A percentile compares a stretch with the other conserved stretches of the same genome.
Conservation (phyloP, 2,888 invertebrate genomes). For the Cryptocephalus primarius region DNA sequence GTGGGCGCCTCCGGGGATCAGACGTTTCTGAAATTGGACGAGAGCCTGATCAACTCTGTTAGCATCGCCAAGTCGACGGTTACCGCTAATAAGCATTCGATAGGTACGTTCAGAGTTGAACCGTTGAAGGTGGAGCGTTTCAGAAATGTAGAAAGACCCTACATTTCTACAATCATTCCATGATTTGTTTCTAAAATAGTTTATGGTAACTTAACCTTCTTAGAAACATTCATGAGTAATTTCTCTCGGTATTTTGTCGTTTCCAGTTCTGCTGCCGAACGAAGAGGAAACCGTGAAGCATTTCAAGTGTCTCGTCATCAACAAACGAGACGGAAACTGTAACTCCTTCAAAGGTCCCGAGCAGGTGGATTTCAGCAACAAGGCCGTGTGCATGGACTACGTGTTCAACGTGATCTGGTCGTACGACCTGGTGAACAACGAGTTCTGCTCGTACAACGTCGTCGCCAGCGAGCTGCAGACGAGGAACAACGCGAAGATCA, state of each 20-base stretch:
- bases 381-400: conserved; percentile 78
- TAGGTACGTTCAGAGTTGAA: conserved; percentile 46
- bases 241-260: not conserved
- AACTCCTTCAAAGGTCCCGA: conserved; percentile 71
- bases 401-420: conserved; percentile 91
- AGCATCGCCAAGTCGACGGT: conserved; percentile 80
- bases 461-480: conserved; percentile 60
- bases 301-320: conserved; percentile 83
- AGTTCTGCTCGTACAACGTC: conserved; percentile 72
- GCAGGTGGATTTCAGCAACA: conserved; percentile 74
- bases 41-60: conserved; percentile 83
- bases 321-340: conserved; percentile 79
- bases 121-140: too few species aligned
- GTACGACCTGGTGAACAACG: conserved; percentile 57
- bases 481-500: conserved; percentile 25
- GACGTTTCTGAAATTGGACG: conserved; percentile 86
- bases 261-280: conserved; percentile 70
- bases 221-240: too few species aligned
- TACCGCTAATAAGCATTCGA: conserved; percentile 74
- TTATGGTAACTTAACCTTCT: too few species aligned
- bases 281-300: conserved; percentile 59
- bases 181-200: too few species aligned
- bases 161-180: too few species aligned
- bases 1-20: conserved; percentile 93
- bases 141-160: too few species aligned